Conservation (phyloP, 37 sponge, comb jelly and placozoan genomes). For the Chondrosia reniformis region DNA sequence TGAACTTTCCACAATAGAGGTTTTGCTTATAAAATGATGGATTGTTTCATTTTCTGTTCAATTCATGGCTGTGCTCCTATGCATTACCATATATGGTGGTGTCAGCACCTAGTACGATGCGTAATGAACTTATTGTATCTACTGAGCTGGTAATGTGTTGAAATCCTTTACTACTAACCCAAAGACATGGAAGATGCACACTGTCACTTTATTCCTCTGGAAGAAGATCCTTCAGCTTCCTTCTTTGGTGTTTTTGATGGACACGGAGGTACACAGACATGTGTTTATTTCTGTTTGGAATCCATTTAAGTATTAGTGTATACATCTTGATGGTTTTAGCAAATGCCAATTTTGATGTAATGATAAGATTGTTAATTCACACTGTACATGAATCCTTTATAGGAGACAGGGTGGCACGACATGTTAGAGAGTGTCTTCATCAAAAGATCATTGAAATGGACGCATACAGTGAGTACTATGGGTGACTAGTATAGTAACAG, state of each 20-base stretch:
- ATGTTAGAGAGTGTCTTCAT: background rate
- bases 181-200: conserved; percentile 88
- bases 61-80: no score
- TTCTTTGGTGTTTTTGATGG: conserved; percentile 91
- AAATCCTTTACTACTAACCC: background rate
- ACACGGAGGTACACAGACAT: conserved; percentile 55
- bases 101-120: no score
- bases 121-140: no score
- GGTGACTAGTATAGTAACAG: no score
- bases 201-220: conserved; percentile 28
- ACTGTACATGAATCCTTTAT: background rate
- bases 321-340: background rate
- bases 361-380: background rate
- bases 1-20: no score
- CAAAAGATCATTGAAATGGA: background rate
- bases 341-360: background rate
- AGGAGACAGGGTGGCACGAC: conserved; percentile 2
- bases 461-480: conserved; percentile 3
- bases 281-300: background rate
- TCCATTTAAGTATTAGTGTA: background rate
- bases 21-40: no score
- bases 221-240: conserved; percentile 39
- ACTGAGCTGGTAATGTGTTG: no score
- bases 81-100: no score
- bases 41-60: no score